Conservation (phyloP, 2,888 invertebrate species). For the Drosophila birchii region DNA sequence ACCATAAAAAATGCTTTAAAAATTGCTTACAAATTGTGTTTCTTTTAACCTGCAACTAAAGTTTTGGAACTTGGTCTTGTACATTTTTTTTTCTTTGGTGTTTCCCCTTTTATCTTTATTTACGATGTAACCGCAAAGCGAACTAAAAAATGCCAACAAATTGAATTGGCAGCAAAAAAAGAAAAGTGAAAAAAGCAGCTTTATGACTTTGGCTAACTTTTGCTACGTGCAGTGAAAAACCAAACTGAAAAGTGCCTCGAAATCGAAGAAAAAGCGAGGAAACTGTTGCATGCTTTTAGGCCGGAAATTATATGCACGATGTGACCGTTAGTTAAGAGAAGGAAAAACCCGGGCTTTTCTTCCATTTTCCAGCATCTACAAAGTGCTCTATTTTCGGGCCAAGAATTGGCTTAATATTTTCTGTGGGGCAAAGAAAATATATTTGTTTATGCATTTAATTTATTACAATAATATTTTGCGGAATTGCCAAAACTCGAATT, state of each 20-base stretch:
- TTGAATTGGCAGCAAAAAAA: constrained; percentile 37
- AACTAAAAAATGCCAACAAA: constrained; percentile 33
- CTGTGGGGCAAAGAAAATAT: background rate
- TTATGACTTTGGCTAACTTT: constrained; percentile 76
- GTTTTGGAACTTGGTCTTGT: background rate
- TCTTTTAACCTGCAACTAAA: background rate
- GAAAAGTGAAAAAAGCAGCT: constrained; percentile 60
- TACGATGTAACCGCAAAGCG: constrained; percentile 50
- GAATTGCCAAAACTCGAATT: background rate
- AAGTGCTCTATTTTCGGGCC: background rate
- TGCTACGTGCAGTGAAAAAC: constrained; percentile 69
- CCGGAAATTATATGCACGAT: constrained; percentile 59
- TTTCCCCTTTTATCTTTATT: constrained; percentile 57
- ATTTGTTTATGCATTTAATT: background rate
- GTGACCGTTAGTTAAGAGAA: constrained; percentile 24
- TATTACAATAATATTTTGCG: background rate
- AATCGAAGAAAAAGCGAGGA: constrained; percentile 22
- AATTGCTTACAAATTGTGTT: background rate
- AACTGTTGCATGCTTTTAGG: constrained; percentile 74
- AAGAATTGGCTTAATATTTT: background rate
- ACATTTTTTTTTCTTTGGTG: background rate
- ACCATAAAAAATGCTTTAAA: background rate
- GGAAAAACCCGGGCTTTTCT: background rate
- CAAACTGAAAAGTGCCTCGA: constrained; percentile 32
- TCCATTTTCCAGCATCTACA: background rate